phyloP scores from a whole-genome alignment of 2,888 invertebrate genomes.

The Achlya flavicornis region DNA sequence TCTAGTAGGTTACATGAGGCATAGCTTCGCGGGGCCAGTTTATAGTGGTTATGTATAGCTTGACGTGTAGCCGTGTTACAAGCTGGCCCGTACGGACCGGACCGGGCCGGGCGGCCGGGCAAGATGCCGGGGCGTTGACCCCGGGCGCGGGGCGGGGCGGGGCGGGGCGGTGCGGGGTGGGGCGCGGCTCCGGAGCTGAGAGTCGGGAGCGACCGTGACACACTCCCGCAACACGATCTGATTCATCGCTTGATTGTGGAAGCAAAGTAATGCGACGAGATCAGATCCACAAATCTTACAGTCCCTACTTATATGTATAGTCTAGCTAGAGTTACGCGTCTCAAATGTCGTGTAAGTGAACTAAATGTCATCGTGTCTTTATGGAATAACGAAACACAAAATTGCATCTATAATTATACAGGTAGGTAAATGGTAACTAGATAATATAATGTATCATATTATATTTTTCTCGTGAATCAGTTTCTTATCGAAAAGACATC shows the following conservation, averaged over 20 bases:
- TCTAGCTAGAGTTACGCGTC: not conserved
- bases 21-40: no score
- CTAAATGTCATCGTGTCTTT: not conserved
- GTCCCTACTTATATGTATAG: not conserved
- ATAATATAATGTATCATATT: no score
- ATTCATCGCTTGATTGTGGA: not conserved
- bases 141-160: not conserved
- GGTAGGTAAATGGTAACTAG: no score
- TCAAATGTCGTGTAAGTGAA: not conserved
- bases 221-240: not conserved
- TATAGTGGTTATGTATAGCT: no score
- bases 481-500: not conserved
- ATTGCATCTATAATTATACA: not conserved
- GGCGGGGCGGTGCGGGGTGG: no score
- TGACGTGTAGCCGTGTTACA: no score
- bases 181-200: not conserved
- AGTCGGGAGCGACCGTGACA: slow-evolving; percentile 1
- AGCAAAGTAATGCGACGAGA: not conserved
- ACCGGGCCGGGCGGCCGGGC: not conserved
- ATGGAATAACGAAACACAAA: not conserved
- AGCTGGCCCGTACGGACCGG: not conserved
- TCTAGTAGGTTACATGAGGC: no score
- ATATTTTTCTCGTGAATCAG: not conserved
- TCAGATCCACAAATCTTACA: not conserved
- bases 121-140: not conserved